Evolutionary conservation across 2,113 vertebrate genomes (phyloP).

Genomic region (Aptenodytes forsteri): DNA sequence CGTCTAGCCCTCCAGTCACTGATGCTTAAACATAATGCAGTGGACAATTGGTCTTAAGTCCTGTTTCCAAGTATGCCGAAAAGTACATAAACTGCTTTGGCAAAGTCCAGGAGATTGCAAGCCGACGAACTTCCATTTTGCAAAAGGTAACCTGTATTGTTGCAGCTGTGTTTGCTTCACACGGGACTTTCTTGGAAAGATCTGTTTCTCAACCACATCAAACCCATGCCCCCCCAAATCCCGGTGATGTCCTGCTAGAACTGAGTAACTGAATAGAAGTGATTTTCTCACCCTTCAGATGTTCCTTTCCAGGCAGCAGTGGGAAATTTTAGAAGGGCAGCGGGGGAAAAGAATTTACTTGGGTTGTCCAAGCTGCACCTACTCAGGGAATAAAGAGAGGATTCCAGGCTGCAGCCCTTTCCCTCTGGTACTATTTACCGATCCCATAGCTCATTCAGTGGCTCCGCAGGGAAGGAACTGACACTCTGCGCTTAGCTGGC

Average conservation of each 20-base stretch:
- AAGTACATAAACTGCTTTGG: background rate
- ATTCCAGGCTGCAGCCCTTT: background rate
- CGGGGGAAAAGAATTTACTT: background rate
- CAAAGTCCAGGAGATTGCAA: background rate
- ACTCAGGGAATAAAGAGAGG: background rate
- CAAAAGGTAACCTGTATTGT: background rate
- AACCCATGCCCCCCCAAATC: background rate
- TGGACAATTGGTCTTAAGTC: background rate
- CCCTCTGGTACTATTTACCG: background rate
- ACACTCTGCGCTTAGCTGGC: background rate
- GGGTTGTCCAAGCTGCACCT: background rate
- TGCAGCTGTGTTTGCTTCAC: background rate
- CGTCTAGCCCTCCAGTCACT: background rate
- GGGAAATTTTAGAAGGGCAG: conserved; percentile 37
- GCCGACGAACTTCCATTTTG: background rate
- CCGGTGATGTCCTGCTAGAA: background rate
- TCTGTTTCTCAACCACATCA: background rate
- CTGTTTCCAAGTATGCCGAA: background rate
- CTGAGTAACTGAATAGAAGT: background rate
- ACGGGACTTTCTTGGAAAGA: background rate
- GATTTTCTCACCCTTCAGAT: background rate
- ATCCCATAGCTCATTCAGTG: background rate
- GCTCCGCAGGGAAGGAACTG: background rate
- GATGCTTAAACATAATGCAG: background rate
- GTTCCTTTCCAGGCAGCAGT: background rate